These are phyloP conservation scores for Meliscaeva auricollis DNA, from an alignment of 2,888 invertebrate genomes.

Conservation along the genomic window DNA sequence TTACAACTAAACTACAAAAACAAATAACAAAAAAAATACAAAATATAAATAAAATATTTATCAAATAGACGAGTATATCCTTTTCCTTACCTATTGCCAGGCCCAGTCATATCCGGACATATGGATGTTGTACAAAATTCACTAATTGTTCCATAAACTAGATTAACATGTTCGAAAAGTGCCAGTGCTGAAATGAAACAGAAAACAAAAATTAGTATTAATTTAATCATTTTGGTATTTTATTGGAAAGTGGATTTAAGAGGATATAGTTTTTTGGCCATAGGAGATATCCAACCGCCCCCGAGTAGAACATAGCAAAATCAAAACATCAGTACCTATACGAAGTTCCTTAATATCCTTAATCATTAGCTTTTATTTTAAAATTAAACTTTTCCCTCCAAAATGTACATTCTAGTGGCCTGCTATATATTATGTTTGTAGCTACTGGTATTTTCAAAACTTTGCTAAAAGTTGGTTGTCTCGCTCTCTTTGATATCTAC, in stretches of 20 bases:
- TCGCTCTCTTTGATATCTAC: background rate
- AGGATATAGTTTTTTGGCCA: background rate
- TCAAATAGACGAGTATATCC: background rate
- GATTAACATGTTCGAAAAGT: conserved; percentile 99
- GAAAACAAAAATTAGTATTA: background rate
- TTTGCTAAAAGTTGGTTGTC: background rate
- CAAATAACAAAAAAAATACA: background rate
- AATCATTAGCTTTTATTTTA: conserved; percentile 50
- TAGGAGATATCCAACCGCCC: too few species aligned
- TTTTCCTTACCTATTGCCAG: conserved; percentile 91
- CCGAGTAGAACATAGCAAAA: background rate
- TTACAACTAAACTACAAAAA: background rate
- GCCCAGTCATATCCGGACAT: conserved; percentile 99
- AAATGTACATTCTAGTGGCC: conserved; percentile 22
- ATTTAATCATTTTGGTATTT: background rate
- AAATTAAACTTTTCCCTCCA: conserved; percentile 30
- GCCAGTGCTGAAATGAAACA: conserved; percentile 90
- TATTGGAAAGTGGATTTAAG: background rate
- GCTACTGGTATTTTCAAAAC: conserved; percentile 2
- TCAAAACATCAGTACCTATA: too few species aligned
- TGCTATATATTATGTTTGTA: background rate
- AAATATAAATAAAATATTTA: conserved; percentile 35
- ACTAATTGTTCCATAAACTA: conserved; percentile 98
- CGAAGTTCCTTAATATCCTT: conserved; percentile 39
- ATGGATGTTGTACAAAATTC: conserved; percentile 98